Evolutionary conservation across 2,888 invertebrate genomes (phyloP).

Genomic region (Tetramorium bicarinatum): DNA sequence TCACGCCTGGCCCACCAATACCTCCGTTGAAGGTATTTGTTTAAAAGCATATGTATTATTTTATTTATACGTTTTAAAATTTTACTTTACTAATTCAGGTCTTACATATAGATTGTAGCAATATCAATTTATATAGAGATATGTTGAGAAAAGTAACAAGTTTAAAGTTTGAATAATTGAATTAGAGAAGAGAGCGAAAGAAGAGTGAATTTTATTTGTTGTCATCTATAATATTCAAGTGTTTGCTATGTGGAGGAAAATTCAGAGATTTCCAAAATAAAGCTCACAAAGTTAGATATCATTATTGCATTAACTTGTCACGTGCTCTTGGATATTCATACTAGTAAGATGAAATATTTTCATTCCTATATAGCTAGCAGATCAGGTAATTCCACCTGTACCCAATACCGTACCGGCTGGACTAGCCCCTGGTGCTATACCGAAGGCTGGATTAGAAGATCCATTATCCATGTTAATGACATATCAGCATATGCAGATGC

Average conservation of each 20-base stretch:
- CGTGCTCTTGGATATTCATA: not conserved
- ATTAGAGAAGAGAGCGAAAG: not conserved
- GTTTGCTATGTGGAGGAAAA: not conserved
- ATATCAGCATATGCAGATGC: slow-evolving; percentile 85
- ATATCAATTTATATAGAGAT: slow-evolving; percentile 5
- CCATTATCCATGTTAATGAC: slow-evolving; percentile 79
- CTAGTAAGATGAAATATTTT: slow-evolving; percentile 58
- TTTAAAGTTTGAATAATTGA: slow-evolving; percentile 5
- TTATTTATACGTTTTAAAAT: not conserved
- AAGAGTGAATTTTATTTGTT: slow-evolving; percentile 10
- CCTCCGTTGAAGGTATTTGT: slow-evolving; percentile 86
- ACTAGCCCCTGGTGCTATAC: slow-evolving; percentile 77
- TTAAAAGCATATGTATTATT: slow-evolving; percentile 1
- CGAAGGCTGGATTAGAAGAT: slow-evolving; percentile 79
- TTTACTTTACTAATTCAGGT: slow-evolving; percentile 14
- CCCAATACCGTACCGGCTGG: slow-evolving; percentile 80
- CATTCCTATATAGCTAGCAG: slow-evolving; percentile 73
- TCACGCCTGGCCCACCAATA: slow-evolving; percentile 87
- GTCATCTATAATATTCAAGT: slow-evolving; percentile 21
- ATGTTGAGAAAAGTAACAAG: slow-evolving; percentile 12
- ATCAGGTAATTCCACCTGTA: slow-evolving; percentile 78
- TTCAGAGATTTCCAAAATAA: slow-evolving; percentile 10
- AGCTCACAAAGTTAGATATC: not conserved
- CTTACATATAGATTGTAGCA: not conserved
- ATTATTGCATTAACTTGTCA: not conserved